phyloP scores from a whole-genome alignment of 1,140 invertebrate species.

The Anthonomus grandis region DNA sequence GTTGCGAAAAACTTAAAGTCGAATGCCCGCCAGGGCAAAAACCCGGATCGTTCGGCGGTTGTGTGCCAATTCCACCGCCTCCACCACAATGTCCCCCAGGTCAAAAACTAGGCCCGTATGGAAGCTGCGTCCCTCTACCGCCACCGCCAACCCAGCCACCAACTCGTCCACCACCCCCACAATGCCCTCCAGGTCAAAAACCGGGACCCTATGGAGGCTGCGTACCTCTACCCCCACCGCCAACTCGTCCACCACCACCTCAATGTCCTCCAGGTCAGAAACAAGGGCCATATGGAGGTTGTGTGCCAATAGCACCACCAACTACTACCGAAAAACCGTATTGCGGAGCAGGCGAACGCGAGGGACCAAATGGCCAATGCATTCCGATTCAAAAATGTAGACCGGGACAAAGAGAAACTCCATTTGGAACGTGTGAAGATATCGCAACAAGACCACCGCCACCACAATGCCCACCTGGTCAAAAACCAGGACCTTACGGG shows the following conservation, averaged over 20 bases:
- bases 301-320: neutral
- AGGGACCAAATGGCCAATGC: slow-evolving; percentile 20
- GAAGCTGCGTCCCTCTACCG: slow-evolving; percentile 10
- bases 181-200: slow-evolving; percentile 5
- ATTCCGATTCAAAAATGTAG: slow-evolving; percentile 6
- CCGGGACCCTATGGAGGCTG: slow-evolving; percentile 8
- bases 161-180: neutral
- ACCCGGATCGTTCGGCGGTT: slow-evolving; percentile 7
- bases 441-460: neutral
- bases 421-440: neutral
- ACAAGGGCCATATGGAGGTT: slow-evolving; percentile 3
- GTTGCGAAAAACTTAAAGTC: slow-evolving; percentile 11
- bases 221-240: neutral
- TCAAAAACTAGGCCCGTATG: slow-evolving; percentile 4
- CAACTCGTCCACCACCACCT: neutral
- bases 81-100: neutral
- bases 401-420: neutral
- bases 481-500: no score
- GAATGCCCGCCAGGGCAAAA: slow-evolving; percentile 6
- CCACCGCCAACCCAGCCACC: neutral
- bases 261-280: neutral
- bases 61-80: slow-evolving; percentile 1
- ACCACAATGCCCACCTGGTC: neutral
- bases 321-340: neutral
- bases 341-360: slow-evolving; percentile 23